Conservation (phyloP, 2,888 invertebrate genomes). For the Pyrochroa serraticornis region DNA sequence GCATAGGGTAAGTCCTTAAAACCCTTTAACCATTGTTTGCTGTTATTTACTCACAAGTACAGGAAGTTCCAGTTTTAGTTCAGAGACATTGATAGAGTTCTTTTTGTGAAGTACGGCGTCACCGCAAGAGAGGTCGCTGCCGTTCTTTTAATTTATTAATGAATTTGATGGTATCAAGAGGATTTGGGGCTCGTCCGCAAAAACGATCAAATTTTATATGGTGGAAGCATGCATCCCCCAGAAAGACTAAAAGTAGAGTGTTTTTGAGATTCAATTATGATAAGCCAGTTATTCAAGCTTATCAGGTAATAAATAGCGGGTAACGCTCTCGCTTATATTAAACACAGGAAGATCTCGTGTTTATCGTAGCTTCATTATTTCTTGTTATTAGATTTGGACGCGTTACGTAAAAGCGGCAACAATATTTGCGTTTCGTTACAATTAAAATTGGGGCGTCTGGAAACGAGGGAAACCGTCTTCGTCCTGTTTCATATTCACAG, state of each 20-base stretch:
- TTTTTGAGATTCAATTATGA: constrained; percentile 58
- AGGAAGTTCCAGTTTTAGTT: neutral
- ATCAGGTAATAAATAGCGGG: constrained; percentile 55
- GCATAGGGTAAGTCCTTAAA: constrained; percentile 74
- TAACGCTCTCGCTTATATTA: constrained; percentile 46
- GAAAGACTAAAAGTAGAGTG: constrained; percentile 23
- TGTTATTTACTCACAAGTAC: neutral
- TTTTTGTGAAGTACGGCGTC: no score
- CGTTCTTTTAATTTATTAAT: constrained; percentile 14
- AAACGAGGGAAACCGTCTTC: neutral
- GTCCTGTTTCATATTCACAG: constrained; percentile 8
- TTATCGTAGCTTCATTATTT: constrained; percentile 47
- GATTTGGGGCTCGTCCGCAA: constrained; percentile 4
- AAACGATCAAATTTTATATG: constrained; percentile 8
- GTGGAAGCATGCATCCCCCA: constrained; percentile 8
- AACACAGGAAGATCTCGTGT: constrained; percentile 43
- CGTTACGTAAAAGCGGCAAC: constrained; percentile 13
- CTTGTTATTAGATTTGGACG: constrained; percentile 34
- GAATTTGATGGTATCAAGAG: no score
- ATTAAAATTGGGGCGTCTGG: constrained; percentile 1
- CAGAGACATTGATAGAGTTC: no score
- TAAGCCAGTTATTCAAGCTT: constrained; percentile 54
- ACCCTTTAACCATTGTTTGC: neutral
- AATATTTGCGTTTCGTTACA: constrained; percentile 7
- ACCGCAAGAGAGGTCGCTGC: constrained; percentile 3